Percentiles rank a stretch among this genome's conserved stretches.
phyloP scores from a whole-genome alignment of 2,888 invertebrate genomes.

The Cotesia congregata region DNA sequence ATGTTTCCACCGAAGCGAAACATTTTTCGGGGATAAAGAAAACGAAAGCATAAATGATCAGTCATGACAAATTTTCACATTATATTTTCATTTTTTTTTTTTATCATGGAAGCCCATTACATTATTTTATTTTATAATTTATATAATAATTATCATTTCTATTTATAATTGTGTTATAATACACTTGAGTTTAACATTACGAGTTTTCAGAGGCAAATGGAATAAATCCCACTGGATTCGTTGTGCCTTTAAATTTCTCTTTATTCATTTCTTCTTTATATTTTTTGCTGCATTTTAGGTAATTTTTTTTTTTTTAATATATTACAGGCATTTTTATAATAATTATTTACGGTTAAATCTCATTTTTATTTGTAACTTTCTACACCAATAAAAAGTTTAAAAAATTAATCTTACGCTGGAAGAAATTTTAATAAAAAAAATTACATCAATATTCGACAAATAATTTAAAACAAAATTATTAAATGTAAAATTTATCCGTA shows the following conservation, averaged over 20 bases:
- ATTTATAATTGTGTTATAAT: constrained; percentile 21
- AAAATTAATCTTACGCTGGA: too few relatives aligned
- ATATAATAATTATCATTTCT: constrained; percentile 39
- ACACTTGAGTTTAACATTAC: constrained; percentile 53
- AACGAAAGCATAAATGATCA: constrained; percentile 15
- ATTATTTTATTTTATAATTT: constrained; percentile 52
- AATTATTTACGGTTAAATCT: constrained; percentile 26
- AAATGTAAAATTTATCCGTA: constrained; percentile 5
- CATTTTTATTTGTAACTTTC: not conserved
- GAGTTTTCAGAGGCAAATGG: constrained; percentile 42
- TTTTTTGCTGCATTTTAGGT: constrained; percentile 29
- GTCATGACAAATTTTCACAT: constrained; percentile 56
- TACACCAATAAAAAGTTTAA: not conserved
- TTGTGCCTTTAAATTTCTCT: constrained; percentile 6
- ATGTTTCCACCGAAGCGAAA: not conserved
- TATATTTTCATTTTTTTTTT: constrained; percentile 53
- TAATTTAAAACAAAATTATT: not conserved
- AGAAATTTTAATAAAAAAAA: not conserved
- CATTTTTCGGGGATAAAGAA: not conserved
- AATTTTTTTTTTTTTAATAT: constrained; percentile 35
- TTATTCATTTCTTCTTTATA: constrained; percentile 21
- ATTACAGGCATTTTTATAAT: constrained; percentile 36
- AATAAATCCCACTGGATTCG: constrained; percentile 21
- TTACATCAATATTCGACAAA: not conserved
- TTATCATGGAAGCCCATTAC: constrained; percentile 65